Evolutionary conservation across 2,797 vertebrate species (phyloP), one percentile per base, ranked within the genome.

Genomic region (Lepilemur septentrionalis): DNA sequence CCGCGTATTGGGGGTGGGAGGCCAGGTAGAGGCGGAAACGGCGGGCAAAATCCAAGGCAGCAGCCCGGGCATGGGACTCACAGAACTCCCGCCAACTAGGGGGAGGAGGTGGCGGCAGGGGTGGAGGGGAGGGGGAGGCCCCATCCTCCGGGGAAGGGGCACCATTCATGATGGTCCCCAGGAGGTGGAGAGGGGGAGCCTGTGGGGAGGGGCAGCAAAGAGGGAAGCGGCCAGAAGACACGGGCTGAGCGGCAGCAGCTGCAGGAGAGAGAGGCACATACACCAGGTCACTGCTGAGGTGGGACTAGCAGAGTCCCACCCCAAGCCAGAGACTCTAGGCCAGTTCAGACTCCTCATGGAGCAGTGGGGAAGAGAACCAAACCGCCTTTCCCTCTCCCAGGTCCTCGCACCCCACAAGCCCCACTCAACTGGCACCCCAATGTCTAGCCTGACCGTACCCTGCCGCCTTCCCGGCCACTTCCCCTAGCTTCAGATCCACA

Each of bases 21-120:
- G 98, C 97, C 80, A 99, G 98, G 90, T 99, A 99, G 2, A 99
- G 99, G 95, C 99, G 99, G 61, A 99, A 99, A 78, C 99, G 99
- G 2, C 98, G 99, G 7, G 99, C 99, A 72, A 99, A 99, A 98
- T 99, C 99, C 0, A 99, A 98, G 2, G 99, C 99, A 0, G 99
- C 99, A 0, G 99, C 99, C 0, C 99, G 99, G 30, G 99, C 99
- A 0, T 99, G 99, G 38, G 99, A 99, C 98, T 99, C 99, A 57
- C 99, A 99, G 98, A 99, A 99, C 97, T 99, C 99, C 85, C 99
- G 99, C 99, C 99, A 99, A 97, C 99, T 99, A 12, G 99, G 99
- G 48, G 99, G 99, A 4, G 99, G 99, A 0, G 99, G 99, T 3
- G 99, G 96, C 7, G 97, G 89, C 46, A 97, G 18, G 0, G 91